Base-by-base conservation (phyloP, 2,888 invertebrate genomes). In the Panorpa germanica region DNA sequence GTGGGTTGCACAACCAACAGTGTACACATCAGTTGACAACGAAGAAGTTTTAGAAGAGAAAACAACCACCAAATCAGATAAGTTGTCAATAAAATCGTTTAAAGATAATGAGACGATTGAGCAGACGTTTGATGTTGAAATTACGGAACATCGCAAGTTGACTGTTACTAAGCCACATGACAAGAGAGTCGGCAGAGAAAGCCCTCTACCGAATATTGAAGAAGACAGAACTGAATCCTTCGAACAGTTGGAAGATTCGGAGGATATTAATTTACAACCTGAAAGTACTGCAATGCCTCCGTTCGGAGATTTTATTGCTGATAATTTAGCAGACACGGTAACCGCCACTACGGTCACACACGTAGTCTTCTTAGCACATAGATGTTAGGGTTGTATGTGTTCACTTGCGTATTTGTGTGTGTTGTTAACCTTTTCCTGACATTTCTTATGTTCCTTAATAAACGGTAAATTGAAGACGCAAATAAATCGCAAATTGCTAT, bases 251-350 rank as follows among this genome's bases (percentile, higher is more conserved):
- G 43, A 42, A 48, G 55, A 56, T 47, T 51, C 56, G 37, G 57
- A 57, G 43, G 57, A 58, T 51, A 12, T 28, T n/a, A 22, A 20
- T 12, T 15, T 19, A 27, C 29, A 29, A 46, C 53, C 29, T 9
- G 9, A 9, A 7, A 31, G 35, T 23, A 30, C 10, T 25, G 34
- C 22, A 38, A 61, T 61, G 61, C 59, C 60, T 40, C 56, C 61
- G 21, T 60, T 59, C 53, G 61, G 61, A 45, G 60, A 61, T 50
- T 58, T 61, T 44, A 52, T 61, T 52, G 58, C 55, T 48, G 52
- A 57, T n/a, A n/a, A n/a, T n/a, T n/a, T n/a, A 14, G 28, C 19
- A 18, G 20, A 18, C 13, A 18, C 15, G 32, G 32, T 32, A 32
- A 28, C 10, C 4, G 4, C 4, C 14, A 6, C n/a, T 14, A 8